phyloP scores from a whole-genome alignment of 2,113 vertebrate species.

The Rhinichthys klamathensis region DNA sequence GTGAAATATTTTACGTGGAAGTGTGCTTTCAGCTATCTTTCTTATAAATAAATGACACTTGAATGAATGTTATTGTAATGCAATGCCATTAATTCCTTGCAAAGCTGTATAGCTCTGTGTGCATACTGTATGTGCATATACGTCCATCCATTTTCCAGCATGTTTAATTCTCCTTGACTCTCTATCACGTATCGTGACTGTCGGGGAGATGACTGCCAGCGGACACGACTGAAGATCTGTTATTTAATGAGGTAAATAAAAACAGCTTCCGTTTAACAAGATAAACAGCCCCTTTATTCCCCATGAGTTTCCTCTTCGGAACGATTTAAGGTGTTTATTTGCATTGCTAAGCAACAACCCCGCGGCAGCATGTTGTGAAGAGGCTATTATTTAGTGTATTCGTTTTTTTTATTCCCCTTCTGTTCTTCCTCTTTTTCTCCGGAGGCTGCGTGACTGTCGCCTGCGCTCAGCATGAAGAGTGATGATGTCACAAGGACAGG shows the following conservation, averaged over 20 bases:
- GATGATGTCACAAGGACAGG: slow-evolving; percentile 56
- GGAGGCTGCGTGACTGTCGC: slow-evolving; percentile 26
- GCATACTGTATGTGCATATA: too few relatives aligned
- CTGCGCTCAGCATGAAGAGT: slow-evolving; percentile 8
- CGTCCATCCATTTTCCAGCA: neutral
- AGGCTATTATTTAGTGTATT: slow-evolving; percentile 7
- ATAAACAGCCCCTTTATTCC: slow-evolving; percentile 5
- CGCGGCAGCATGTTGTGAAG: neutral
- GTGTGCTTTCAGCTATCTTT: neutral
- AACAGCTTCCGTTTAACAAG: neutral
- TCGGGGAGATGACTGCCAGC: slow-evolving; percentile 76
- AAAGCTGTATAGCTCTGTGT: neutral
- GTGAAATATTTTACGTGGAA: neutral
- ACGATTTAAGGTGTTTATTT: slow-evolving; percentile 18
- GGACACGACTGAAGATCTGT: slow-evolving; percentile 90
- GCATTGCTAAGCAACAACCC: slow-evolving; percentile 42
- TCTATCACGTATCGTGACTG: slow-evolving; percentile 85
- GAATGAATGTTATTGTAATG: neutral
- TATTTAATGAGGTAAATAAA: slow-evolving; percentile 92
- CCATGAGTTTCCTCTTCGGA: neutral
- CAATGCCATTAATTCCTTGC: neutral
- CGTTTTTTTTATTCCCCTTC: neutral
- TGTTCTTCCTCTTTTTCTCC: slow-evolving; percentile 32
- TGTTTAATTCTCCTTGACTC: slow-evolving; percentile 78
- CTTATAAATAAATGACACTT: neutral